Evolutionary conservation across 2,888 invertebrate genomes (phyloP).

Genomic region (Drosophila greeni): DNA sequence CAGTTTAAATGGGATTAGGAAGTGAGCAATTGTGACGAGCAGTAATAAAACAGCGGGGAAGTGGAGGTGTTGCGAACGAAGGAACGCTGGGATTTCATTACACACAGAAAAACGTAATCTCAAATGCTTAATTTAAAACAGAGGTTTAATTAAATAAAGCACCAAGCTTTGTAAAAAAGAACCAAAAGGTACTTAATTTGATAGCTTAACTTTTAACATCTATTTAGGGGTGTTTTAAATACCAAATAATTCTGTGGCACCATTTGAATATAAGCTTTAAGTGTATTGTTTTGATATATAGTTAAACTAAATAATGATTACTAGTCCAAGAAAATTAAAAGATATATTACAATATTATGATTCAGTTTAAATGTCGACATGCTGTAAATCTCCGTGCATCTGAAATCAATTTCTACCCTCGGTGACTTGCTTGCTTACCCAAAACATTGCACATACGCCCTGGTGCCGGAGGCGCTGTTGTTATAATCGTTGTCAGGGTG

Average conservation of each 20-base stretch:
- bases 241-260: too few relatives aligned
- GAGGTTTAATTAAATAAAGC: not conserved
- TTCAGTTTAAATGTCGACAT: not conserved
- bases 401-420: constrained; percentile 4
- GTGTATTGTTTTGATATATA: too few relatives aligned
- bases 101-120: constrained; percentile 3
- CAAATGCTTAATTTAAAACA: not conserved
- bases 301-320: too few relatives aligned
- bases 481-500: constrained; percentile 65
- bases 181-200: too few relatives aligned
- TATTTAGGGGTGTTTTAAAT: too few relatives aligned
- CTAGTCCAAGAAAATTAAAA: not conserved
- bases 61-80: not conserved
- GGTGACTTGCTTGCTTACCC: constrained; percentile 52
- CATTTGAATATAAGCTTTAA: too few relatives aligned
- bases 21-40: constrained; percentile 27
- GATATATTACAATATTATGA: too few relatives aligned
- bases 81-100: not conserved
- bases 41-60: not conserved
- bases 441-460: constrained; percentile 68
- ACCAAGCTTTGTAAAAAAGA: too few relatives aligned
- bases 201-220: too few relatives aligned
- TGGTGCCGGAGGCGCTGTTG: constrained; percentile 58
- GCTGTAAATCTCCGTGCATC: constrained; percentile 14
- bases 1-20: constrained; percentile 33